Base-by-base conservation (phyloP, 2,113 vertebrate genomes). In the Mobula birostris region DNA sequence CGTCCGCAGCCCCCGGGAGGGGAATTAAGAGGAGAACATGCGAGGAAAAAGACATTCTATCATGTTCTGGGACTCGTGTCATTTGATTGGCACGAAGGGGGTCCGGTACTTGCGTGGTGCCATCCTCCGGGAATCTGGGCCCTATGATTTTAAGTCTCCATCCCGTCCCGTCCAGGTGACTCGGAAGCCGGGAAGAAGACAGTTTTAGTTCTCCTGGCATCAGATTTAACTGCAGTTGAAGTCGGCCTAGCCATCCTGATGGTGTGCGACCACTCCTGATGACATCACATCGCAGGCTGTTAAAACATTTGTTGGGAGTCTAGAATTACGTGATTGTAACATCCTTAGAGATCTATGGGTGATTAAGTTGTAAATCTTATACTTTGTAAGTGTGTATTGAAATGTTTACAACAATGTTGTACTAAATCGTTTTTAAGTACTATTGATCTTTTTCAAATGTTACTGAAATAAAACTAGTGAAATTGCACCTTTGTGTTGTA, bases 361-460 rank as follows among this genome's bases (percentile, higher is more conserved):
- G 91, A 74, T 93, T 93, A 36, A 56, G 19, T 93, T 93, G 91
- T 93, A 93, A 93, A 74, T 93, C 21, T 93, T 93, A 93, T 93
- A 93, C 91, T 93, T 93, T 93, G 91, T 93, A 93, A 93, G 91
- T 93, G 79, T 80, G 91, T 93, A 74, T 93, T 74, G 19, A 74
- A 93, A 19, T 48, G 91, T 93, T 74, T 76, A 93, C 91, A 93
- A 93, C 91, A 72, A 93, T 93, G 91, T 93, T 93, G 91, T 93
- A 93, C 68, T 76, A 93, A 93, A 74, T 92, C 29, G 29, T 88
- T 72, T 93, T 93, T 93, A 72, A 74, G 5, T 11, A 66, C 7
- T 66, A 66, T 21, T 15, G 21, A 74, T 74, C 72, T 74, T 74
- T 91, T 91, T 32, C 17, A 85, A 85, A 15, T 56, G 19, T 56